Conservation (phyloP, 2,888 invertebrate species). For the Pyrocoelia pectoralis region DNA sequence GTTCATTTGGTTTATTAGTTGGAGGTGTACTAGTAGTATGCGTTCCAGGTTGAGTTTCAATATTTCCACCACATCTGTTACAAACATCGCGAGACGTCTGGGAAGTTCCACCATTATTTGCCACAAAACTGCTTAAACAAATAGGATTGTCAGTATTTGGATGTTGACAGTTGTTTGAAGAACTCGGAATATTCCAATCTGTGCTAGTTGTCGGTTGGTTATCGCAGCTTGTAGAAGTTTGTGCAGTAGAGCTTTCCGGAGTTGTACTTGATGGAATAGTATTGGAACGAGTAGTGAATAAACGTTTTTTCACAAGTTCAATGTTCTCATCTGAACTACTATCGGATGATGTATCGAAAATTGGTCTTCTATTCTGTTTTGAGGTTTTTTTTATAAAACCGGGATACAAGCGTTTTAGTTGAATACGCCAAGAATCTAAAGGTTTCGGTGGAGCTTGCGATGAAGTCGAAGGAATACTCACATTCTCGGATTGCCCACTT, state of each 20-base stretch:
- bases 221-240: background rate
- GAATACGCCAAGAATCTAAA: conserved; percentile 29
- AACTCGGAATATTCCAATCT: background rate
- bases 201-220: background rate
- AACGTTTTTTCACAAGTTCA: conserved; percentile 23
- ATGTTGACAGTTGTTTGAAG: background rate
- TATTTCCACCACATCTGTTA: conserved; percentile 37
- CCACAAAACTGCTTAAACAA: conserved; percentile 20
- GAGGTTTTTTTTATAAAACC: conserved; percentile 43
- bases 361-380: conserved; percentile 40
- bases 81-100: conserved; percentile 27
- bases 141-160: conserved; percentile 17
- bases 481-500: conserved; percentile 1
- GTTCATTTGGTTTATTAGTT: background rate
- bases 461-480: conserved; percentile 6
- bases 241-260: background rate
- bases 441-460: conserved; percentile 9
- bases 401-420: conserved; percentile 45
- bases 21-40: background rate
- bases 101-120: conserved; percentile 11
- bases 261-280: background rate
- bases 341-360: conserved; percentile 48
- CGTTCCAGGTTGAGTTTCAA: conserved; percentile 15
- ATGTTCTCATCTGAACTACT: conserved; percentile 50
- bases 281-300: background rate